phyloP scores from a whole-genome alignment of 2,797 vertebrate species.

The Phrynocephalus forsythii region DNA sequence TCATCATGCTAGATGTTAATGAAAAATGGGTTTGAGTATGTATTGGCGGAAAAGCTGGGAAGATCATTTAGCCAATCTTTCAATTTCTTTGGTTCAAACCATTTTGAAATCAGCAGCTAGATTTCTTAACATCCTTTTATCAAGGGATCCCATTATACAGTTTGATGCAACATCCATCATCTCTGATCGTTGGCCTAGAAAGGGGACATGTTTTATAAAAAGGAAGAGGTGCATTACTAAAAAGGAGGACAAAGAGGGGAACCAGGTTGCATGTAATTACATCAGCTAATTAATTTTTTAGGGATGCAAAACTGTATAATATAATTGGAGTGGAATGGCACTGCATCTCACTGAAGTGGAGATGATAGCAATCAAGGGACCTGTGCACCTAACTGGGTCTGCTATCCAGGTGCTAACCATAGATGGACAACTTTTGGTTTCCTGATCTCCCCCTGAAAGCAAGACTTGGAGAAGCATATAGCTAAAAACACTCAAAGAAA shows the following conservation, averaged over 20 bases:
- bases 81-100: conserved; percentile 34
- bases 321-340: not conserved
- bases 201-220: not conserved
- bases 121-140: conserved; percentile 62
- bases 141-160: not conserved
- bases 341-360: not conserved
- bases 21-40: not conserved
- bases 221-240: not conserved
- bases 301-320: too few relatives aligned
- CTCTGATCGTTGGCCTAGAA: not conserved
- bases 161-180: not conserved
- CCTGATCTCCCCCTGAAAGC: too few relatives aligned
- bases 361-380: too few relatives aligned
- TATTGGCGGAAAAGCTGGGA: not conserved
- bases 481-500: too few relatives aligned
- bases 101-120: conserved; percentile 41
- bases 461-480: too few relatives aligned
- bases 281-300: too few relatives aligned
- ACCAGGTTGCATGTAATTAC: too few relatives aligned
- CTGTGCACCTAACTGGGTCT: not conserved
- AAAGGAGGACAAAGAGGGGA: too few relatives aligned
- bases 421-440: too few relatives aligned
- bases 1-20: not conserved
- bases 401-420: not conserved
- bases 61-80: conserved; percentile 52